Evolutionary conservation across 2,113 vertebrate species (phyloP), one percentile per base, ranked within the genome.

Genomic region (Sus scrofa): DNA sequence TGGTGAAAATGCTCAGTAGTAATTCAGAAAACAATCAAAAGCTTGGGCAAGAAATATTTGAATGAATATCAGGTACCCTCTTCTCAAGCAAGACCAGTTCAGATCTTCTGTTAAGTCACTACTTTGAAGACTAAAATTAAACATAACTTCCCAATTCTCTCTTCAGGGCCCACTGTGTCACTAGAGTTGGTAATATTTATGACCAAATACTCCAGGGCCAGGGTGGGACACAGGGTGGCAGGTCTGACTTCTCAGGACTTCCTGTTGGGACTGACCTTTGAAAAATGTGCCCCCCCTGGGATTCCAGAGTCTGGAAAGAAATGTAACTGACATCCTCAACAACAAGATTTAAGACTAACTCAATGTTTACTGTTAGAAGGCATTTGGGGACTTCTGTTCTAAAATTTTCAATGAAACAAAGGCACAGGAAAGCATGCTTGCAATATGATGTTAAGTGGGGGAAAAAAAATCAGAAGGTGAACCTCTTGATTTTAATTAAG

Each of bases 1-100:
- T 88, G 24, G 88, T 85, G 93, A 94, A 97, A 91, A 95, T 84
- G n/a, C 60, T 96, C 95, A 77, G 93, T 97, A 95, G 95, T 93
- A 96, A 97, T 96, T 93, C 89, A 95, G 88, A 96, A 95, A 95
- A 97, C 85, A 97, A 96, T 94, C 60, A 82, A 85, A 95, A 85
- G 12, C 52, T 73, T 65, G 54, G 12, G 30, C 67, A 92, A 96
- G 94, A 94, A 94, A 97, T 91, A 95, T 92, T 94, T 86, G 71
- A 96, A 92, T 70, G 90, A 85, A 81, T 96, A 71, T 19, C 65
- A 90, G 27, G 32, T 73, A 84, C 65, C 32, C 13, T 93, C 52
- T 92, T 96, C 77, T 86, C 34, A 77, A 60, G 54, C 9, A 84
- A 83, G n/a, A 88, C 37, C 44, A 86, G 13, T 27, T 30, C 6